These are phyloP conservation scores for Isichthys henryi DNA, from an alignment of 2,113 vertebrate species.

Conservation along the genomic window DNA sequence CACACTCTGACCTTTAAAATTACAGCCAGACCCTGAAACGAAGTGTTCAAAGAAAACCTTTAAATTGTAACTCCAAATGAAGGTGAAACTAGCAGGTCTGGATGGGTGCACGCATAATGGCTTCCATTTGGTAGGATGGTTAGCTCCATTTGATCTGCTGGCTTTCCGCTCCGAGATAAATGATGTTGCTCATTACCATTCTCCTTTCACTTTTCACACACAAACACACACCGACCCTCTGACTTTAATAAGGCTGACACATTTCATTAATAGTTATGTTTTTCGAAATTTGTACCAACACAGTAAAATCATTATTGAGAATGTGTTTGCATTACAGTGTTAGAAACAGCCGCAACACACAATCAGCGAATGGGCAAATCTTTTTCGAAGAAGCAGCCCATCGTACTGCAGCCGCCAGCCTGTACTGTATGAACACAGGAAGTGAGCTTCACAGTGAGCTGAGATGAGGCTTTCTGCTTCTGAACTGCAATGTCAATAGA, in stretches of 20 bases:
- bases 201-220: background rate
- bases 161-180: background rate
- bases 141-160: background rate
- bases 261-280: background rate
- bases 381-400: background rate
- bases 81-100: background rate
- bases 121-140: background rate
- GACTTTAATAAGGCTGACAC: background rate
- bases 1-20: conserved; percentile 4
- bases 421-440: background rate
- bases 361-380: background rate
- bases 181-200: background rate
- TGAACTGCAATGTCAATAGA: background rate
- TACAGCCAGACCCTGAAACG: background rate
- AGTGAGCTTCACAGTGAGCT: background rate
- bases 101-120: background rate
- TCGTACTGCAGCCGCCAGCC: background rate
- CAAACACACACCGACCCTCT: background rate
- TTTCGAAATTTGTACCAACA: background rate
- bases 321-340: background rate
- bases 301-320: background rate
- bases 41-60: background rate
- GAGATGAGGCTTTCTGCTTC: background rate
- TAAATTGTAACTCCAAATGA: background rate
- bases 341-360: background rate